Percentiles rank a stretch among this genome's conserved stretches.
Evolutionary conservation across 2,888 invertebrate genomes (phyloP).

Genomic region (Heliconius ismenius): DNA sequence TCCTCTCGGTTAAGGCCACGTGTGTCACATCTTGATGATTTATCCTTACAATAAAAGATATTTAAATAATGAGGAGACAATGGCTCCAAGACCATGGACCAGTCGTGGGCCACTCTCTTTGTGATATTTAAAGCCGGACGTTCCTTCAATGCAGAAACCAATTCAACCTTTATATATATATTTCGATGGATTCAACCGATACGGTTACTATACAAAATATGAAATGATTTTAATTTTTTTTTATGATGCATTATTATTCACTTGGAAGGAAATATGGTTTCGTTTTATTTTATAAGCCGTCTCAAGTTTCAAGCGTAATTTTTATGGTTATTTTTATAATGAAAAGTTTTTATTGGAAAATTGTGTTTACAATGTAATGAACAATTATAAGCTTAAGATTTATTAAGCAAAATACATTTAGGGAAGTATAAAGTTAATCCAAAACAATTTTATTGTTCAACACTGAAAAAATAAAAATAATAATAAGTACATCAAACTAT

Average conservation of each 20-base stretch:
- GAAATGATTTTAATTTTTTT: constrained; percentile 21
- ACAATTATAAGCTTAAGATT: background rate
- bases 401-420: background rate
- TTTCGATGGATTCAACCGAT: constrained; percentile 27
- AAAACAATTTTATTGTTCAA: background rate
- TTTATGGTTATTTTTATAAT: constrained; percentile 12
- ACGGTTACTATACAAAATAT: constrained; percentile 28
- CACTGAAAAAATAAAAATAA: background rate
- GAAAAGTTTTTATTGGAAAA: constrained; percentile 14
- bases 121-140: constrained; percentile 31
- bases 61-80: constrained; percentile 39
- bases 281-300: constrained; percentile 24
- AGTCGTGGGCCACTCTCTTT: constrained; percentile 28
- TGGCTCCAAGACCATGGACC: constrained; percentile 27
- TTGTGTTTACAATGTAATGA: background rate
- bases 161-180: constrained; percentile 27
- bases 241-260: constrained; percentile 22
- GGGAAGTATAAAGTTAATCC: background rate
- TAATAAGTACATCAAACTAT: background rate
- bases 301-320: constrained; percentile 7
- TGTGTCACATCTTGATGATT: constrained; percentile 36
- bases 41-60: constrained; percentile 32
- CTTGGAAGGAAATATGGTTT: constrained; percentile 20
- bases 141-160: constrained; percentile 24
- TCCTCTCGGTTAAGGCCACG: constrained; percentile 30